These are phyloP conservation scores for Drosophila koepferae DNA, from an alignment of 2,888 invertebrate genomes.

Conservation along the genomic window DNA sequence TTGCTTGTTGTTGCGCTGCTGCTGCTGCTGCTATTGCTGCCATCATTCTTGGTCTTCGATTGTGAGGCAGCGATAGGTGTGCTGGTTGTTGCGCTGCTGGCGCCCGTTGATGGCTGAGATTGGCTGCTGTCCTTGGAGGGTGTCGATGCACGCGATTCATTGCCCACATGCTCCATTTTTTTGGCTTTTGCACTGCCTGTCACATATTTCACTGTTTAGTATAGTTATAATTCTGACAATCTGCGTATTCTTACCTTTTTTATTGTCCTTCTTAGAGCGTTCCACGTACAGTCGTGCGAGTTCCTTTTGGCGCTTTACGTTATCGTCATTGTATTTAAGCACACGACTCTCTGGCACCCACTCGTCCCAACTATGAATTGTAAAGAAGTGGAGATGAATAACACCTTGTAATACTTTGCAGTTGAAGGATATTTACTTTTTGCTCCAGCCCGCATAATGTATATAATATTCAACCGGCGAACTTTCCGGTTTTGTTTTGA, in stretches of 20 bases:
- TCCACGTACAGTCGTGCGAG: slow-evolving; percentile 86
- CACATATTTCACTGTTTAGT: slow-evolving; percentile 34
- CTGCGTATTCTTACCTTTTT: slow-evolving; percentile 86
- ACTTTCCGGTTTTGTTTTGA: slow-evolving; percentile 93
- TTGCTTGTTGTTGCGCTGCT: slow-evolving; percentile 36
- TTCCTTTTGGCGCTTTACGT: slow-evolving; percentile 94
- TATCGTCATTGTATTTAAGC: slow-evolving; percentile 95
- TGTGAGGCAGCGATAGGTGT: slow-evolving; percentile 52
- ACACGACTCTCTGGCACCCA: slow-evolving; percentile 97
- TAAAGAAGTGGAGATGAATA: slow-evolving; percentile 12
- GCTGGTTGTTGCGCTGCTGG: slow-evolving; percentile 44
- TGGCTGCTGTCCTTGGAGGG: slow-evolving; percentile 86
- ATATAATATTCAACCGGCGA: slow-evolving; percentile 96
- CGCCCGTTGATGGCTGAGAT: slow-evolving; percentile 30
- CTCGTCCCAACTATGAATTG: slow-evolving; percentile 91
- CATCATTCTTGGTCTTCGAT: slow-evolving; percentile 46
- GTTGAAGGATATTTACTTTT: slow-evolving; percentile 89
- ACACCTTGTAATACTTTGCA: neutral
- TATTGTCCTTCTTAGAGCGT: slow-evolving; percentile 83
- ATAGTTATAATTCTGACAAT: neutral
- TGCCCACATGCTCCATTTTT: slow-evolving; percentile 82
- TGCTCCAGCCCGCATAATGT: slow-evolving; percentile 99
- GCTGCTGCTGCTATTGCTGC: slow-evolving; percentile 47
- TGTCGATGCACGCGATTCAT: slow-evolving; percentile 88
- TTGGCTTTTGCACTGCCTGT: slow-evolving; percentile 83